A percentile compares a stretch with the other conserved stretches of the same genome.
Conservation (phyloP, 2,888 invertebrate genomes). For the Netelia fuscicornis region DNA sequence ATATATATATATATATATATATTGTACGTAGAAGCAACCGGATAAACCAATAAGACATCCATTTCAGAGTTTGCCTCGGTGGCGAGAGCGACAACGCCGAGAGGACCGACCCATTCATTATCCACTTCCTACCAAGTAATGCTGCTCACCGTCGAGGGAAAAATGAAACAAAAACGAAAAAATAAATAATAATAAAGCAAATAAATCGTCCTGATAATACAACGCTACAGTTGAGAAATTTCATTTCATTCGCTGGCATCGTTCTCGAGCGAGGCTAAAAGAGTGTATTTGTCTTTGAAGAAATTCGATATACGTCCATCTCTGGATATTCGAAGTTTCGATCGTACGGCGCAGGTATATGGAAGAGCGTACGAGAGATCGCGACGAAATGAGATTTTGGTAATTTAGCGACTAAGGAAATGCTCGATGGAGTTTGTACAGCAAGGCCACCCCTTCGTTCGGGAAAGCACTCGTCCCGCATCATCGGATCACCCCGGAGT, state of each 20-base stretch:
- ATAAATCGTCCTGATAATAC: constrained; percentile 34
- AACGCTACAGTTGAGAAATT: background rate
- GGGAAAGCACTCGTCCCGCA: constrained; percentile 53
- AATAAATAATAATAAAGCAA: constrained; percentile 27
- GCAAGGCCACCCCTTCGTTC: constrained; percentile 20
- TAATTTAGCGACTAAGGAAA: constrained; percentile 43
- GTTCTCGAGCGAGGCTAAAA: background rate
- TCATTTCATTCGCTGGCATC: background rate
- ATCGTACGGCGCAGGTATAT: background rate
- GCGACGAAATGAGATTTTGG: constrained; percentile 46
- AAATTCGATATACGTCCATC: constrained; percentile 20
- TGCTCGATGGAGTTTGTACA: constrained; percentile 20
- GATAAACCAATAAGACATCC: constrained; percentile 80
- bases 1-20: constrained; percentile 66
- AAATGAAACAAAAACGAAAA: constrained; percentile 5
- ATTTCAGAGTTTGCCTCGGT: constrained; percentile 70
- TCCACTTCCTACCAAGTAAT: constrained; percentile 59
- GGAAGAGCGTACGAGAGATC: background rate
- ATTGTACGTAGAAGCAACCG: constrained; percentile 68
- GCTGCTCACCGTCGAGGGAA: constrained; percentile 33
- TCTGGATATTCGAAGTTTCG: constrained; percentile 7
- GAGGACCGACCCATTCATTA: constrained; percentile 67
- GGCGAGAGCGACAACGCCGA: constrained; percentile 33
- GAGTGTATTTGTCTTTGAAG: constrained; percentile 2
- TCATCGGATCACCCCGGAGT: constrained; percentile 50